phyloP scores from a whole-genome alignment of 1,140 invertebrate species.

The Stenopsyche tienmushanensis region DNA sequence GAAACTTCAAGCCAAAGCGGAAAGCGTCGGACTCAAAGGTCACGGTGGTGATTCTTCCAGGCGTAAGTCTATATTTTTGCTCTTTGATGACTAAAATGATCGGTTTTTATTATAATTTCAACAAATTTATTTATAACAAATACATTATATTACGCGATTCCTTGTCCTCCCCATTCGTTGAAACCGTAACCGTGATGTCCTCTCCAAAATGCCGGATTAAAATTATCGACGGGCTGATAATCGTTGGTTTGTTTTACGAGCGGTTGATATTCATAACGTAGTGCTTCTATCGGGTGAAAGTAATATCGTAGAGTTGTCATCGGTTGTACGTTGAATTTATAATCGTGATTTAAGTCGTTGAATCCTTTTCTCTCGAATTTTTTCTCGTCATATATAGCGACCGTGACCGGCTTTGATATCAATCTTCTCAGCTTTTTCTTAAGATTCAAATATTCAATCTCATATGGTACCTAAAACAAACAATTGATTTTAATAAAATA shows the following conservation, averaged over 20 bases:
- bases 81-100: background rate
- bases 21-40: constrained; percentile 61
- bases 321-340: constrained; percentile 16
- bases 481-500: too few relatives aligned
- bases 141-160: constrained; percentile 10
- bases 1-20: constrained; percentile 91
- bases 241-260: constrained; percentile 33
- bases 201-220: constrained; percentile 29
- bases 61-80: constrained; percentile 54
- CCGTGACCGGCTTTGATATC: background rate
- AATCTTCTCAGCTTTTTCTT: too few relatives aligned
- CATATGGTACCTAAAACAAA: too few relatives aligned
- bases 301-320: constrained; percentile 18
- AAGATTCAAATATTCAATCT: too few relatives aligned
- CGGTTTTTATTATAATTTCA: background rate
- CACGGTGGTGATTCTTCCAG: constrained; percentile 57
- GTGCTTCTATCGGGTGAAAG: constrained; percentile 22
- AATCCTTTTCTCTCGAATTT: background rate
- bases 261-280: constrained; percentile 33
- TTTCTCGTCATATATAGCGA: background rate
- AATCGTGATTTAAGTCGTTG: background rate
- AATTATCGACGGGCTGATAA: constrained; percentile 19
- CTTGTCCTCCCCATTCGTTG: constrained; percentile 36
- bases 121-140: background rate
- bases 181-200: constrained; percentile 32